Conservation (phyloP, 2,113 vertebrate genomes). For the Anthoscopus minutus region DNA sequence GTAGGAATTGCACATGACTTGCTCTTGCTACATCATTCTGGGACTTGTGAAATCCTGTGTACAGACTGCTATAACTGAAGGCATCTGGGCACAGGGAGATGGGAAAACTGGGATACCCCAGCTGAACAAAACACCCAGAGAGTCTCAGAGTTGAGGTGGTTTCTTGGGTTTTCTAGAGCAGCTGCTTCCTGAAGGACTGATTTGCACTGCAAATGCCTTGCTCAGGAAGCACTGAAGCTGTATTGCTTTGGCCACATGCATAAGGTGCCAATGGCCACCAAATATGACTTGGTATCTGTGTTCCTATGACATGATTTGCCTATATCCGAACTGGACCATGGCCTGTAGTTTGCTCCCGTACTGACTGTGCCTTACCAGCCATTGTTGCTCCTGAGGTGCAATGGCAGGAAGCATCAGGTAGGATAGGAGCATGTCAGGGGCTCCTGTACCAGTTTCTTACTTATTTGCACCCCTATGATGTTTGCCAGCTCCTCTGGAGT, state of each 20-base stretch:
- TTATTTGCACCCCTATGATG: not conserved
- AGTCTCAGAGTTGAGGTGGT: not conserved
- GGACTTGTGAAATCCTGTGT: not conserved
- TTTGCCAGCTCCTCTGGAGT: not conserved
- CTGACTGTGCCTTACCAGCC: not conserved
- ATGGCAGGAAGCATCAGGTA: not conserved
- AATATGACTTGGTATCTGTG: not conserved
- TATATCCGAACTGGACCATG: not conserved
- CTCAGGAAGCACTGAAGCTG: not conserved
- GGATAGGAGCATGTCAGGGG: not conserved
- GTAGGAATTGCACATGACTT: not conserved
- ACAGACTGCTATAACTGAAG: not conserved
- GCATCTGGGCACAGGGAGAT: not conserved
- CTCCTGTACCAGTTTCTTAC: not conserved
- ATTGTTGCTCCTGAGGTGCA: not conserved
- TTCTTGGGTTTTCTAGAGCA: not conserved
- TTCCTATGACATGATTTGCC: not conserved
- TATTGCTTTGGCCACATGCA: accelerated
- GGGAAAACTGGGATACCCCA: not conserved
- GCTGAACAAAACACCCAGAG: not conserved
- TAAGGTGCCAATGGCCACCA: not conserved
- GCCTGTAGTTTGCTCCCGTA: not conserved
- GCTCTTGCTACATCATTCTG: not conserved
- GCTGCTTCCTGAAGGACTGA: not conserved
- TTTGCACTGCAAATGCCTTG: not conserved